Conservation (phyloP, 2,888 invertebrate genomes). For the Ennomos erosarius region DNA sequence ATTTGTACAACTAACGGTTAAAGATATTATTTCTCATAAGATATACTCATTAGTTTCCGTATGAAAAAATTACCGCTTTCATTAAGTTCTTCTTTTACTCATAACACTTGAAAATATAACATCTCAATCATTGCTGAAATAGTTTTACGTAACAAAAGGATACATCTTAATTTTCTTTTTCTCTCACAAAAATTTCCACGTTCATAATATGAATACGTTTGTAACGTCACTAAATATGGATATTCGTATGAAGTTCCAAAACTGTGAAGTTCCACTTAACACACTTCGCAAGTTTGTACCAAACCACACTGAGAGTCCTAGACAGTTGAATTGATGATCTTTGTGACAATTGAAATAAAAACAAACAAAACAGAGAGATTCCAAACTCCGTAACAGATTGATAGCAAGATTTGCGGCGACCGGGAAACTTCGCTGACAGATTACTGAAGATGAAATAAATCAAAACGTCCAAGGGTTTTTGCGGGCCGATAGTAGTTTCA, state of each 20-base stretch:
- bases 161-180: too few species aligned
- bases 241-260: conserved; percentile 4
- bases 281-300: conserved; percentile 2
- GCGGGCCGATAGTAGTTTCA: conserved; percentile 42
- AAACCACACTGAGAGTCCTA: conserved; percentile 20
- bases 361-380: conserved; percentile 50
- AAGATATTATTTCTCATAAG: too few species aligned
- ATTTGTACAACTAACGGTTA: too few species aligned
- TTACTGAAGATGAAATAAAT: conserved; percentile 54
- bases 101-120: too few species aligned
- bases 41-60: too few species aligned
- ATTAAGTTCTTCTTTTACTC: too few species aligned
- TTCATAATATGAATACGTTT: too few species aligned
- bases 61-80: too few species aligned
- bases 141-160: too few species aligned
- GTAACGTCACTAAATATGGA: too few species aligned
- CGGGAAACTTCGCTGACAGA: conserved; percentile 61
- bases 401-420: conserved; percentile 55
- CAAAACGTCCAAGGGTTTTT: conserved; percentile 49
- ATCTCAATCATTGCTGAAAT: too few species aligned
- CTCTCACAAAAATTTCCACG: too few species aligned
- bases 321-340: conserved; percentile 44
- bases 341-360: conserved; percentile 53
- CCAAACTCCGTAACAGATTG: conserved; percentile 53
- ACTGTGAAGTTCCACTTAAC: conserved; percentile 1